phyloP scores from a whole-genome alignment of 2,113 vertebrate species.

The Pyrgilauda ruficollis region DNA sequence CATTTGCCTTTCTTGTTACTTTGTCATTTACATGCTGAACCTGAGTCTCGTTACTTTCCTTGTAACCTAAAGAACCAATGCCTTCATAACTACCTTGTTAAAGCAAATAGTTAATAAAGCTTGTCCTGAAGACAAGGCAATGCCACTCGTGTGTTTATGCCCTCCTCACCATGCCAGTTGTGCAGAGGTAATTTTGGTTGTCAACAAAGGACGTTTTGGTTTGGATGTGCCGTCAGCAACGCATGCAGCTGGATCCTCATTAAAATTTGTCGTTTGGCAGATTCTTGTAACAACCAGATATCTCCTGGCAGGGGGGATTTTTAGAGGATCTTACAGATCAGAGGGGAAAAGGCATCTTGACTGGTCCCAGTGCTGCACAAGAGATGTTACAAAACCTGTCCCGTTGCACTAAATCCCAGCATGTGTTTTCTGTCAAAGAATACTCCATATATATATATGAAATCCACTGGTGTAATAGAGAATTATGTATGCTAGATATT shows the following conservation, averaged over 20 bases:
- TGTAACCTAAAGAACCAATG: conserved; percentile 62
- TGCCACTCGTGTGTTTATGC: neutral
- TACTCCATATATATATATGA: too few species aligned
- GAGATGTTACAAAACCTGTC: neutral
- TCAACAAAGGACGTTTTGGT: neutral
- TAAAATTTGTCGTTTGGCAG: neutral
- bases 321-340: neutral
- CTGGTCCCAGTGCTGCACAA: neutral
- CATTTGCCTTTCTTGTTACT: conserved; percentile 64
- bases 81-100: conserved; percentile 70
- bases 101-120: conserved; percentile 75
- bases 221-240: neutral
- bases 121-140: conserved; percentile 50
- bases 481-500: neutral
- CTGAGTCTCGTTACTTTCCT: conserved; percentile 50
- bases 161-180: neutral
- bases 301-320: neutral
- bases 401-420: neutral
- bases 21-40: conserved; percentile 54
- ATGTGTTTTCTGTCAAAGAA: neutral
- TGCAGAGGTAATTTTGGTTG: neutral
- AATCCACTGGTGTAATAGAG: neutral
- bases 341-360: neutral
- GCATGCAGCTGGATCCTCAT: accelerated
- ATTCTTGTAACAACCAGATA: neutral